Percentiles rank a stretch among this genome's conserved stretches.
These are phyloP conservation scores for Phyllostomus discolor DNA, from an alignment of 2,113 vertebrate genomes.

Conservation along the genomic window DNA sequence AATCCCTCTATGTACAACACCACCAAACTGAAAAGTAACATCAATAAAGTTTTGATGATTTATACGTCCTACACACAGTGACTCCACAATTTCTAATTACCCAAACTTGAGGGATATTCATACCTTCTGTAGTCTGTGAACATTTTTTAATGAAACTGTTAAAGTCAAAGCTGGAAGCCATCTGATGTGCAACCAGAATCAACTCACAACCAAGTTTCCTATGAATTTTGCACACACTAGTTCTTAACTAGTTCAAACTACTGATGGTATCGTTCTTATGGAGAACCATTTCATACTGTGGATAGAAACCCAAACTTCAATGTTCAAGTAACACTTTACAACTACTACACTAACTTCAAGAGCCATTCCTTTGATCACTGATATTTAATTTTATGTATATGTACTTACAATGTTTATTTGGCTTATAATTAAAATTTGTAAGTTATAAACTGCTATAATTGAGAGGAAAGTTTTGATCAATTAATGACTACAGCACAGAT, in stretches of 20 bases:
- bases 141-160: background rate
- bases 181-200: background rate
- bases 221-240: too few species aligned
- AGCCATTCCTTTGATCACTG: background rate
- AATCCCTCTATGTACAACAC: background rate
- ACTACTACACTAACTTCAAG: background rate
- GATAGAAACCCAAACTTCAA: background rate
- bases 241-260: background rate
- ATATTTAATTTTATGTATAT: background rate
- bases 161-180: background rate
- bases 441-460: background rate
- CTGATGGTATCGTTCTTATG: background rate
- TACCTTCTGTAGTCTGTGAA: background rate
- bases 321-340: background rate
- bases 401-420: background rate
- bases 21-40: background rate
- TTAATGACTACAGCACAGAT: background rate
- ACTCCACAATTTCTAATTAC: background rate
- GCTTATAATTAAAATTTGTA: background rate
- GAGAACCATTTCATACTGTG: background rate
- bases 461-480: background rate
- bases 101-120: background rate
- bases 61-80: background rate
- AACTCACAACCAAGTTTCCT: background rate
- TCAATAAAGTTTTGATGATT: background rate